These are phyloP conservation scores for Suricata suricatta DNA, from an alignment of 2,113 vertebrate species.

Conservation along the genomic window DNA sequence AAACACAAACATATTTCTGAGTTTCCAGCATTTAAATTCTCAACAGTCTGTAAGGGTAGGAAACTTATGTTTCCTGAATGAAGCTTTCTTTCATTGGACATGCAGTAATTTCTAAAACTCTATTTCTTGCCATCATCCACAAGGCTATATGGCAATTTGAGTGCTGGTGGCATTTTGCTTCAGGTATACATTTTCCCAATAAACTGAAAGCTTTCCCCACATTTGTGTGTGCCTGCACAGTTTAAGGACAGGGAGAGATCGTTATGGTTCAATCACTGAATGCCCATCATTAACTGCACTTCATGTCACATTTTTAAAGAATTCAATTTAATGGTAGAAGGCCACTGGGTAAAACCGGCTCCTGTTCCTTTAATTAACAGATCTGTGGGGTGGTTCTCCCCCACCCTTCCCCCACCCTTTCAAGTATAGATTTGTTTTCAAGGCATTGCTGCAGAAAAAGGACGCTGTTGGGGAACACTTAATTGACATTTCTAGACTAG, in stretches of 20 bases:
- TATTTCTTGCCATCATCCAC: slow-evolving; percentile 29
- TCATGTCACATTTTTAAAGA: slow-evolving; percentile 81
- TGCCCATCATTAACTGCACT: slow-evolving; percentile 78
- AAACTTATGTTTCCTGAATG: slow-evolving; percentile 29
- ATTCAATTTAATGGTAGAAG: slow-evolving; percentile 81
- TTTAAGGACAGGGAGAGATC: slow-evolving; percentile 68
- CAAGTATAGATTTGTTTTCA: slow-evolving; percentile 74
- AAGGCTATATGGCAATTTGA: slow-evolving; percentile 4
- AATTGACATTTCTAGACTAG: slow-evolving; percentile 48
- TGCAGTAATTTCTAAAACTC: slow-evolving; percentile 29
- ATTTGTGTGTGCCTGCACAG: slow-evolving; percentile 21
- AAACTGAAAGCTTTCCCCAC: slow-evolving; percentile 36
- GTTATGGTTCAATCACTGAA: slow-evolving; percentile 75
- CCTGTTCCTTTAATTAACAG: slow-evolving; percentile 77
- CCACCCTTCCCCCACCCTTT: slow-evolving; percentile 38
- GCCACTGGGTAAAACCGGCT: slow-evolving; percentile 77
- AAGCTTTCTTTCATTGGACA: slow-evolving; percentile 19
- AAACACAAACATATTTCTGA: slow-evolving; percentile 29
- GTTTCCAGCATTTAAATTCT: slow-evolving; percentile 49
- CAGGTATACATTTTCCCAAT: slow-evolving; percentile 60
- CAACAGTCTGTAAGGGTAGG: not conserved
- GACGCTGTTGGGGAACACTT: slow-evolving; percentile 59
- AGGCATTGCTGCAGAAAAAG: slow-evolving; percentile 57
- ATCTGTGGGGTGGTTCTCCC: slow-evolving; percentile 69
- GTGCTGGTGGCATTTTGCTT: slow-evolving; percentile 51